Percentiles rank a stretch among this genome's conserved stretches.
These are phyloP conservation scores for Loripinus fragilis DNA, from an alignment of 2,888 invertebrate species.

Conservation along the genomic window DNA sequence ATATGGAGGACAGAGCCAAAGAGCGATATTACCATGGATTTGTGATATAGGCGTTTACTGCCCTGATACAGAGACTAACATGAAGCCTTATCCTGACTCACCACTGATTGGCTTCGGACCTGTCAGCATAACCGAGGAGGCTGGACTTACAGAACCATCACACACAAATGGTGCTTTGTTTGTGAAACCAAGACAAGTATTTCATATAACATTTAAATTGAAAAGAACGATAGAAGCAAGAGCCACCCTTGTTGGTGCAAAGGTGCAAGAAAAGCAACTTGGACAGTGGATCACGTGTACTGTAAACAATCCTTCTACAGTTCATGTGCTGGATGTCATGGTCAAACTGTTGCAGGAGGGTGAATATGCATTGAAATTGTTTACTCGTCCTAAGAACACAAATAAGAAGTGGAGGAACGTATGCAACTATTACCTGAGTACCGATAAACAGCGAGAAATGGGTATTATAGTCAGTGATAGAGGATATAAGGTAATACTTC, in stretches of 20 bases:
- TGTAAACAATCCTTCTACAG: slow-evolving; percentile 50
- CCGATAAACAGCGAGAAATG: slow-evolving; percentile 46
- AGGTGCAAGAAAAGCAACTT: slow-evolving; percentile 31
- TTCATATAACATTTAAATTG: slow-evolving; percentile 54
- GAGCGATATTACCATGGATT: slow-evolving; percentile 47
- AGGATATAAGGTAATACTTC: slow-evolving; percentile 55
- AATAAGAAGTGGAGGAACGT: slow-evolving; percentile 39
- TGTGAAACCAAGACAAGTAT: slow-evolving; percentile 45
- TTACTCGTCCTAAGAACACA: slow-evolving; percentile 30
- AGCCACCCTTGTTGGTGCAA: slow-evolving; percentile 35
- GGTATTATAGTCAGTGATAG: slow-evolving; percentile 42
- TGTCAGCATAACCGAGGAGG: slow-evolving; percentile 43
- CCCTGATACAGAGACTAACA: not conserved
- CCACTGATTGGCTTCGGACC: slow-evolving; percentile 56
- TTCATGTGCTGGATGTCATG: slow-evolving; percentile 45
- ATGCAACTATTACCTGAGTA: slow-evolving; percentile 57
- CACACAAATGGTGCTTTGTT: slow-evolving; percentile 56
- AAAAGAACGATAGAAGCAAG: slow-evolving; percentile 32
- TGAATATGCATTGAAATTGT: slow-evolving; percentile 49
- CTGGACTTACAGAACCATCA: slow-evolving; percentile 48
- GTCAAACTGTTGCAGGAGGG: slow-evolving; percentile 47
- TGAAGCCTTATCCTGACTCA: slow-evolving; percentile 47
- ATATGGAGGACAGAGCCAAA: slow-evolving; percentile 48
- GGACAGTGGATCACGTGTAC: slow-evolving; percentile 45
- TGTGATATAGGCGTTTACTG: slow-evolving; percentile 46